Conservation (phyloP, 1,140 invertebrate genomes). For the Carposina sasakii region DNA sequence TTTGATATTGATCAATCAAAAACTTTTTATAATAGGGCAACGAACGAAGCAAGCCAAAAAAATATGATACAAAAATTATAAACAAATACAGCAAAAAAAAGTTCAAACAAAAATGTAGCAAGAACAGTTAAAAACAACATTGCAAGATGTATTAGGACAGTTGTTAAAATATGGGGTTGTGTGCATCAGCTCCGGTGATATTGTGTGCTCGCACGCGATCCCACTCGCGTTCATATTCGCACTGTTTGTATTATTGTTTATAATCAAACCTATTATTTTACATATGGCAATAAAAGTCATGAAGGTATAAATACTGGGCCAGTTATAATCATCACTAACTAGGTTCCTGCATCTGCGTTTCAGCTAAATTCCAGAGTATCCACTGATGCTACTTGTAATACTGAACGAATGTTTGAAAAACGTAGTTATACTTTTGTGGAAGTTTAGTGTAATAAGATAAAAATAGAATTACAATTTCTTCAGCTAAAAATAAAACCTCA, state of each 20-base stretch:
- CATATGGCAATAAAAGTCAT: no score
- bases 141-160: slow-evolving; percentile 72
- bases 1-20: background rate
- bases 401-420: no score
- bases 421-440: no score
- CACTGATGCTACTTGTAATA: no score
- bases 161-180: slow-evolving; percentile 72
- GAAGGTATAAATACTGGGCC: no score
- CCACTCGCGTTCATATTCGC: slow-evolving; percentile 42
- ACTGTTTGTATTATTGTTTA: slow-evolving; percentile 30
- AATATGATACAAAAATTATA: slow-evolving; percentile 62
- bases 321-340: no score
- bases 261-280: no score
- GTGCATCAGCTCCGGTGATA: slow-evolving; percentile 47
- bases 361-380: no score
- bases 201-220: slow-evolving; percentile 64
- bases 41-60: slow-evolving; percentile 23
- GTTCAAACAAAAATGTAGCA: slow-evolving; percentile 64
- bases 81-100: slow-evolving; percentile 60
- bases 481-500: no score
- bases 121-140: slow-evolving; percentile 71
- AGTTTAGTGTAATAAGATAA: no score
- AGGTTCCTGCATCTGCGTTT: no score
- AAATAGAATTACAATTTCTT: no score
- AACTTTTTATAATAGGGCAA: slow-evolving; percentile 14